phyloP scores from a whole-genome alignment of 2,113 vertebrate genomes.

The Corythoichthys intestinalis region DNA sequence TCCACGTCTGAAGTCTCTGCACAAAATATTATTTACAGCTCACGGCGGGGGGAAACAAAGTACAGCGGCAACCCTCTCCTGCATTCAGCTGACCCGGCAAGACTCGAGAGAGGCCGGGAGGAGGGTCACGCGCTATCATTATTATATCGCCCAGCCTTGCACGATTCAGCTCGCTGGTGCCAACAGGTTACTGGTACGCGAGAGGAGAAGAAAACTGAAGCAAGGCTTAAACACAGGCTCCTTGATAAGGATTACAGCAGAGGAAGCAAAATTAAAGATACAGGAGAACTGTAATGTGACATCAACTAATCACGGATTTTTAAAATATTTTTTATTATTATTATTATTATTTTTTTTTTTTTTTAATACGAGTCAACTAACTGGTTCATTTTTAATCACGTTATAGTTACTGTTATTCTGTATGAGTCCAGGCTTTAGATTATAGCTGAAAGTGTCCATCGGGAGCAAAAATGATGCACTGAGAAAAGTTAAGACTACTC shows the following conservation, averaged over 20 bases:
- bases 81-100: slow-evolving; percentile 68
- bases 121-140: slow-evolving; percentile 64
- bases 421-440: no score
- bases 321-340: no score
- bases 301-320: no score
- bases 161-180: slow-evolving; percentile 44
- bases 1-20: slow-evolving; percentile 52
- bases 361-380: no score
- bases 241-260: slow-evolving; percentile 24
- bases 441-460: no score
- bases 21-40: slow-evolving; percentile 71
- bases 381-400: no score
- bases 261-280: slow-evolving; percentile 18
- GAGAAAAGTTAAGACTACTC: no score
- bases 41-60: slow-evolving; percentile 49
- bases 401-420: no score
- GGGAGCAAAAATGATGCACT: no score
- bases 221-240: slow-evolving; percentile 15
- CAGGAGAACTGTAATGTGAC: no score
- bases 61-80: slow-evolving; percentile 54
- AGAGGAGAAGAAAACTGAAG: slow-evolving; percentile 43
- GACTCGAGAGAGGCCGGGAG: slow-evolving; percentile 50
- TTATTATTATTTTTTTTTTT: no score
- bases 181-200: slow-evolving; percentile 64
- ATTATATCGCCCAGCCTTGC: slow-evolving; percentile 64